Percentiles rank a stretch among this genome's conserved stretches.
Evolutionary conservation across 2,888 invertebrate species (phyloP).

Genomic region (Barypeithes pellucidus): DNA sequence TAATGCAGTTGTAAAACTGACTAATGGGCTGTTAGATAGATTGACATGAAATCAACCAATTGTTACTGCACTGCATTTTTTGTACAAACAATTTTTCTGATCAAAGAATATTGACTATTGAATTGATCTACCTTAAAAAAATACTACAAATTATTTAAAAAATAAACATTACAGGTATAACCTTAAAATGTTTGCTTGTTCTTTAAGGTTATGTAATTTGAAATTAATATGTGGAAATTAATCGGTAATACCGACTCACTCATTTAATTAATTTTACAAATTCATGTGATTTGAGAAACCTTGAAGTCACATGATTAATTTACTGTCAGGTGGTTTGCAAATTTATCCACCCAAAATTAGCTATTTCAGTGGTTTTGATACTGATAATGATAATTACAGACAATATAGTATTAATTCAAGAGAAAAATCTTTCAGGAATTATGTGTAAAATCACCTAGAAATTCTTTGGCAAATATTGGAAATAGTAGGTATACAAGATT

Average conservation of each 20-base stretch:
- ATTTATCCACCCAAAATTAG: slow-evolving; percentile 4
- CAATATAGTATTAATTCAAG: too few relatives aligned
- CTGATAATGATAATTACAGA: too few relatives aligned
- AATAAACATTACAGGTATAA: not conserved
- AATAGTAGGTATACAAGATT: too few relatives aligned
- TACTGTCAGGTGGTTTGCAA: slow-evolving; percentile 36
- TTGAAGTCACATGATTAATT: slow-evolving; percentile 67
- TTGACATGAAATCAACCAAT: not conserved
- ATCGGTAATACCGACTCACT: not conserved
- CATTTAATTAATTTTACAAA: slow-evolving; percentile 19
- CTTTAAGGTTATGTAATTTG: slow-evolving; percentile 16
- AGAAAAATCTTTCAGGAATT: too few relatives aligned
- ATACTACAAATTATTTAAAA: not conserved
- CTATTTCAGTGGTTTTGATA: not conserved
- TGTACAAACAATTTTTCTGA: too few relatives aligned
- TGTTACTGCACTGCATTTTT: too few relatives aligned
- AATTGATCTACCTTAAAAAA: too few relatives aligned
- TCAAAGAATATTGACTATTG: too few relatives aligned
- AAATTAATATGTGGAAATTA: not conserved
- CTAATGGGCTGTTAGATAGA: not conserved
- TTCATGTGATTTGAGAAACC: slow-evolving; percentile 63
- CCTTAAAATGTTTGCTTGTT: not conserved
- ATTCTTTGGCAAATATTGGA: too few relatives aligned
- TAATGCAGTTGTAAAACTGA: slow-evolving; percentile 6
- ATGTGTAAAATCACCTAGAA: too few relatives aligned